phyloP scores from a whole-genome alignment of 2,888 invertebrate species.

The Lasioglossum pauxillum region DNA sequence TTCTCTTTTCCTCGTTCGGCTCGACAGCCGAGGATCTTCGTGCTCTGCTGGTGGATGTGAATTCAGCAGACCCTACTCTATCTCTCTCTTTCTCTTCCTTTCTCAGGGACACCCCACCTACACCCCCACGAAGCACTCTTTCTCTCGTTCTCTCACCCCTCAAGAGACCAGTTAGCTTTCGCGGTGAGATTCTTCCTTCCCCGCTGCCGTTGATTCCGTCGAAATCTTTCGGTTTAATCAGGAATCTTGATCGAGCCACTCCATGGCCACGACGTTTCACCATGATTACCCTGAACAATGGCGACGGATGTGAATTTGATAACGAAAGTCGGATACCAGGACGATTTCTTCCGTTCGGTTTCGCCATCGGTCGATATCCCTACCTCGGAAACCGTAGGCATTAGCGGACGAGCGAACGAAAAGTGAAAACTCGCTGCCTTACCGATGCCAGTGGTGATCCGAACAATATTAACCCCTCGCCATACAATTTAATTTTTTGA shows the following conservation, averaged over 20 bases:
- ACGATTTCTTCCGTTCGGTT: constrained; percentile 5
- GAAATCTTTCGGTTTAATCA: constrained; percentile 55
- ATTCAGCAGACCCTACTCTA: constrained; percentile 43
- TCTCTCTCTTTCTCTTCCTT: neutral
- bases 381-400: neutral
- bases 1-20: constrained; percentile 25
- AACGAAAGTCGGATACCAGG: constrained; percentile 4
- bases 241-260: constrained; percentile 36
- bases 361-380: neutral
- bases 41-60: constrained; percentile 22
- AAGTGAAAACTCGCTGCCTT: neutral
- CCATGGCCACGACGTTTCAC: neutral
- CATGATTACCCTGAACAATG: constrained; percentile 6
- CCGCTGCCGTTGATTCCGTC: constrained; percentile 24
- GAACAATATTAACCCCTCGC: neutral
- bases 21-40: constrained; percentile 13
- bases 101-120: neutral
- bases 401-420: neutral
- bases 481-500: neutral
- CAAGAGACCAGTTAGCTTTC: constrained; percentile 46
- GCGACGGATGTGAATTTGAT: constrained; percentile 32
- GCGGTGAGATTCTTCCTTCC: constrained; percentile 34
- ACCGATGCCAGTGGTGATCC: neutral
- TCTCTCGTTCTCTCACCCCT: neutral
- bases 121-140: neutral